Percentiles rank a stretch among this genome's conserved stretches.
Conservation (phyloP, 1,140 invertebrate species). For the Tetramorium parvispinum region DNA sequence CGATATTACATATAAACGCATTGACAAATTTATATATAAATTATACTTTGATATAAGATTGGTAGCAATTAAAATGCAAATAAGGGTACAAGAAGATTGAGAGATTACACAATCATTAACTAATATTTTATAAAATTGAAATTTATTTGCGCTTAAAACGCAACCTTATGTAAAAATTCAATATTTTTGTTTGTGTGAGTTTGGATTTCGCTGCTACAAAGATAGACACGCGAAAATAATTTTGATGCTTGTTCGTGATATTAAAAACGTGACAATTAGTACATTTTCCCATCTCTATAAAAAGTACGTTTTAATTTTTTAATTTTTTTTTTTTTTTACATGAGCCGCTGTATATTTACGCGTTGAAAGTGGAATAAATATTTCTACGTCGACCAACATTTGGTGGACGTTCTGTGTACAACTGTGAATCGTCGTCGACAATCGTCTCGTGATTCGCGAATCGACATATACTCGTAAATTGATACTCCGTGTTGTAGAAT, state of each 20-base stretch:
- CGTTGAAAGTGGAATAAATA: conserved; percentile 14
- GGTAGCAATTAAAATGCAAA: background rate
- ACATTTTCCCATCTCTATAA: background rate
- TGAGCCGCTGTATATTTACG: background rate
- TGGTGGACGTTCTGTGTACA: background rate
- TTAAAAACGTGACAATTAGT: background rate
- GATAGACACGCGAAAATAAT: background rate
- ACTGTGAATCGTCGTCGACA: background rate
- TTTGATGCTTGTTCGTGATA: background rate
- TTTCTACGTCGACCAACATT: conserved; percentile 16
- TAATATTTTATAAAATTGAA: background rate
- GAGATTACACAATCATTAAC: background rate
- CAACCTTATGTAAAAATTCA: background rate
- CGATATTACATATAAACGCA: too few species aligned
- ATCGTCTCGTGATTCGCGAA: conserved; percentile 5
- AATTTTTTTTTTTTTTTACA: background rate
- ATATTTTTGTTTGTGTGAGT: background rate
- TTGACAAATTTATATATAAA: background rate
- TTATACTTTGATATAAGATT: background rate
- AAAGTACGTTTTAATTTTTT: background rate
- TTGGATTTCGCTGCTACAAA: background rate
- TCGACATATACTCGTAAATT: conserved; percentile 1
- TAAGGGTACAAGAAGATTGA: background rate
- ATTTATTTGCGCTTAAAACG: background rate
- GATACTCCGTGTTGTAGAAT: background rate